phyloP scores from a whole-genome alignment of 2,888 invertebrate genomes.

The Mystacides longicornis region DNA sequence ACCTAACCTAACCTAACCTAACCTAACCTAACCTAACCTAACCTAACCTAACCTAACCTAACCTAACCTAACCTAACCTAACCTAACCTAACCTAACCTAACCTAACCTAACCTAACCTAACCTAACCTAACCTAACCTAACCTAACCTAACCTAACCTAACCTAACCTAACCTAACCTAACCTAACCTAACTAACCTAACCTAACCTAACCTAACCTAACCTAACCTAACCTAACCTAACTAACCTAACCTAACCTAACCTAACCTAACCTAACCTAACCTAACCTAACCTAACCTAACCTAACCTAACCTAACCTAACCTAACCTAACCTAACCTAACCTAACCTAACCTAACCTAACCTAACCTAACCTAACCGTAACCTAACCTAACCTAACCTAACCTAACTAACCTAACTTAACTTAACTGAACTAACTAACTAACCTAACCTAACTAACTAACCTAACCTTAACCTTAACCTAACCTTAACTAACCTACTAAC shows the following conservation, averaged over 20 bases:
- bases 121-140: constrained; percentile 22
- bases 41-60: constrained; percentile 11
- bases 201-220: constrained; percentile 12
- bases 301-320: constrained; percentile 11
- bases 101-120: constrained; percentile 20
- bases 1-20: constrained; percentile 24
- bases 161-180: constrained; percentile 25
- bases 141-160: constrained; percentile 27
- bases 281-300: neutral
- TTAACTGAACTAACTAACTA: constrained; percentile 8
- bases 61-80: constrained; percentile 18
- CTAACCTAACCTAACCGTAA: constrained; percentile 10
- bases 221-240: constrained; percentile 27
- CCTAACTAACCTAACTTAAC: constrained; percentile 9
- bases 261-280: neutral
- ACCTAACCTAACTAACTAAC: constrained; percentile 11
- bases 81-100: constrained; percentile 27
- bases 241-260: constrained; percentile 19
- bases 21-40: constrained; percentile 23
- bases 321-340: constrained; percentile 12
- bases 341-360: constrained; percentile 11
- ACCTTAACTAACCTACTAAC: too few species aligned
- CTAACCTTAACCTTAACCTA: too few species aligned
- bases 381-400: constrained; percentile 3
- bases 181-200: constrained; percentile 14